Base-by-base conservation (phyloP, 2,113 vertebrate genomes). In the Etheostoma spectabile region DNA sequence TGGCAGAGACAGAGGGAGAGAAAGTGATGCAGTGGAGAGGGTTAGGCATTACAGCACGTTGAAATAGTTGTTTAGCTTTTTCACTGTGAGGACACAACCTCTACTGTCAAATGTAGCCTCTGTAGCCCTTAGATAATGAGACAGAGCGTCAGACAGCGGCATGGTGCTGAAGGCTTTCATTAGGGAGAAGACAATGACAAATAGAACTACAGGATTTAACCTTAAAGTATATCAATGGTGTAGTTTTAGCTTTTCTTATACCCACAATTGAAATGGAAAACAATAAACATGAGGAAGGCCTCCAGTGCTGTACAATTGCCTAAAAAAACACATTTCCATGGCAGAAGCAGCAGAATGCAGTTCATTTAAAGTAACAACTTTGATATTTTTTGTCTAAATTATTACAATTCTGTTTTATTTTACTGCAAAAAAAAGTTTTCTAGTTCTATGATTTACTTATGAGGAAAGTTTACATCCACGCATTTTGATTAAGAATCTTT, bases 1-100 rank as follows among this genome's bases (percentile, higher is more conserved):
- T 35, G 83, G 21, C 46, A 45, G 57, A 79, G 69, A 61, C 52
- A 18, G 59, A 35, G 48, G 62, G 18, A 18, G 8, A n/a, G 70
- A 77, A 46, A 73, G 51, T 22, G 79, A 81, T 66, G 62, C 46
- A 35, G 46, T 0, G 49, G 71, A 19, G 71, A 85, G 60, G 27
- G 18, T 13, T 27, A 71, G 70, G 78, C 46, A 12, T 16, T 45
- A 42, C 30, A 60, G 61, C 8, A 6, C 79, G 33, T 5, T 42
- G 21, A 51, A 63, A 45, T 27, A 11, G 46, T 60, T 69, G 21
- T 65, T 33, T 62, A 56, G 61, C 52, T 79, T 82, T 82, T 83
- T 68, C 55, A 74, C 48, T 33, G 27, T 4, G 65, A 84, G 83
- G 86, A 90, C 82, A 46, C 74, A 80, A 92, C 88, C 88, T 91